Base-by-base conservation (phyloP, 2,888 invertebrate genomes). In the Agriopis aurantiaria region DNA sequence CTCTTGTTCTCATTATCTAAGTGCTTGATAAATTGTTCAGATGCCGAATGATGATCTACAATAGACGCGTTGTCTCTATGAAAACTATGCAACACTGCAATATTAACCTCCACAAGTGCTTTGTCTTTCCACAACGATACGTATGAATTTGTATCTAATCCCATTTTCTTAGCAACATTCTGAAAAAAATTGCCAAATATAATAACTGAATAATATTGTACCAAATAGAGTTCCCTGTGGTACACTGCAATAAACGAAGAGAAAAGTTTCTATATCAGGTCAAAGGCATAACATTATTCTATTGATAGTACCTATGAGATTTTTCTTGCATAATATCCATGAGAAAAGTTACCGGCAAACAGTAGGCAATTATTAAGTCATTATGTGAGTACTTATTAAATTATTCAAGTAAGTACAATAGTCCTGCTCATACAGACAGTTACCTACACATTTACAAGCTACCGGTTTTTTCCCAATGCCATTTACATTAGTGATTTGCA, bases 1-100 rank as follows among this genome's bases (percentile, higher is more conserved):
- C 97, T 92, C 80, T 97, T 96, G 76, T 96, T 96, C 86, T 99
- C 99, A 83, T 97, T 98, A 81, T 98, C 98, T 86, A 98, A 95
- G 92, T 98, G 98, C 85, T 98, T 98, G 96, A 99, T 98, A 88
- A 99, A 99, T 72, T 98, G 98, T 86, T 99, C 99, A 0, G 98
- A 97, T 0, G 99, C 99, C 0, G 98, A 97, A 85, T 99, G 99
- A 87, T 99, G 98, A 91, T 99, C 99, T 5, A 98, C 98, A 75
- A 99, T 98, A 0, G 99, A 98, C 3, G 97, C 97, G 78, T 97
- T 97, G 78, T 96, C 96, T 80, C 96, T 95, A 92, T 98, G 96
- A 79, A 96, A 99, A 82, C 98, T 99, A 87, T 98, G 96, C 33
- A 99, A 91, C 3, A 99, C 99, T 0, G 99, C 98, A 52, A 98